Conservation (phyloP, 2,113 vertebrate genomes). For the Gobiocypris rarus region DNA sequence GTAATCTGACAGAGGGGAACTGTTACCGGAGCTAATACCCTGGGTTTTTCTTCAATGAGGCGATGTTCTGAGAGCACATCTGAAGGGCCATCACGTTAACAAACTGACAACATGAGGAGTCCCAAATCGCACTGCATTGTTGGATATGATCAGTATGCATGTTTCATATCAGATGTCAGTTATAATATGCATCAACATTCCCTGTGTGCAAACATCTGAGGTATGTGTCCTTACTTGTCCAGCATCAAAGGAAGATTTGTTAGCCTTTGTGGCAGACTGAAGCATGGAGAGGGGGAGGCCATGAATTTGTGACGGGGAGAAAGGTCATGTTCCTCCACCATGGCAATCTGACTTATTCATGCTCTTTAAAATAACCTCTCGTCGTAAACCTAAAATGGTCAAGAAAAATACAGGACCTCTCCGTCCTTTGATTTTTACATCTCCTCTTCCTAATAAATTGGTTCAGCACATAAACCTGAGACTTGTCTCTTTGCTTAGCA, state of each 20-base stretch:
- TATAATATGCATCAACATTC: conserved; percentile 7
- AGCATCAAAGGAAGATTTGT: conserved; percentile 38
- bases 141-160: conserved; percentile 13
- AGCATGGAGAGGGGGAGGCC: neutral
- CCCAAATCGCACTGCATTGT: neutral
- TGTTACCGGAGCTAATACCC: conserved; percentile 56
- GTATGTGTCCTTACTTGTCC: conserved; percentile 19
- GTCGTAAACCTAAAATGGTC: neutral
- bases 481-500: conserved; percentile 8
- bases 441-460: neutral
- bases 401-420: neutral
- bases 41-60: conserved; percentile 42
- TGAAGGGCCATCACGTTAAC: conserved; percentile 28
- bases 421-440: neutral
- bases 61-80: conserved; percentile 26
- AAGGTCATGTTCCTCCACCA: conserved; percentile 32
- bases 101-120: conserved; percentile 21
- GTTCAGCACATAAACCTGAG: neutral
- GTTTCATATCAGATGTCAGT: conserved; percentile 18
- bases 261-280: conserved; percentile 19
- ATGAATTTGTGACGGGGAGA: conserved; percentile 9
- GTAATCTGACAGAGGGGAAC: conserved; percentile 63
- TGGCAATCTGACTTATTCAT: neutral
- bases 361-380: conserved; percentile 22
- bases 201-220: conserved; percentile 2